Conservation (phyloP, 2,797 vertebrate species). For the Poeciliopsis gracilis region DNA sequence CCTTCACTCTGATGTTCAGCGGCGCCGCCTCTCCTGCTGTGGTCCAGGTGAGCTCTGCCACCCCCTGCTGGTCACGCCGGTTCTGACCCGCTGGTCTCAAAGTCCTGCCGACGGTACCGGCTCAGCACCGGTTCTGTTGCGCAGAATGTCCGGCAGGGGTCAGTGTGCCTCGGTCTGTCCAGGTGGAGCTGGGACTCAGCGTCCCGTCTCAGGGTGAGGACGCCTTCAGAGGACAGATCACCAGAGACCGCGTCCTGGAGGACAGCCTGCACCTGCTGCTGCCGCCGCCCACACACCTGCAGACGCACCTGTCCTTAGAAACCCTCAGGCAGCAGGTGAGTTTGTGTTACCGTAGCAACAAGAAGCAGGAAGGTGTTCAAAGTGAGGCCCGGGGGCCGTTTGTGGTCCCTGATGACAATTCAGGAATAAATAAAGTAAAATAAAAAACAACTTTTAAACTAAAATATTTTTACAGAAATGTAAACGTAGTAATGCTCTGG, state of each 20-base stretch:
- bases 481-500: too few species aligned
- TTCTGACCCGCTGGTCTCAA: not conserved
- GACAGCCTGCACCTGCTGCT: slow-evolving; percentile 88
- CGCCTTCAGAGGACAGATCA: slow-evolving; percentile 82
- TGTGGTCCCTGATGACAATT: too few species aligned
- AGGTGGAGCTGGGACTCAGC: slow-evolving; percentile 86
- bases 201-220: slow-evolving; percentile 77
- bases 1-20: slow-evolving; percentile 87
- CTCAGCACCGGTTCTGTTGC: not conserved
- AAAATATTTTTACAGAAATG: too few species aligned
- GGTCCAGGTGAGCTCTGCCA: slow-evolving; percentile 82
- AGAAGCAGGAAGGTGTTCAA: too few species aligned
- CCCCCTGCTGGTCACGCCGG: not conserved
- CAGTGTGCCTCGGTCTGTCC: slow-evolving; percentile 15
- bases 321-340: slow-evolving; percentile 21
- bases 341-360: too few species aligned
- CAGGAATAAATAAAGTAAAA: too few species aligned
- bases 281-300: slow-evolving; percentile 65
- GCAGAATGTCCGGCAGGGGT: slow-evolving; percentile 47
- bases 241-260: slow-evolving; percentile 87
- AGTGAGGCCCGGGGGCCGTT: too few species aligned
- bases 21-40: slow-evolving; percentile 79
- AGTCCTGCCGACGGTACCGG: not conserved
- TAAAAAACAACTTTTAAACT: too few species aligned
- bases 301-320: slow-evolving; percentile 25